Evolutionary conservation across 1,140 invertebrate species (phyloP), one percentile per base, ranked within the genome.

Genomic region (Papilio dardanus): DNA sequence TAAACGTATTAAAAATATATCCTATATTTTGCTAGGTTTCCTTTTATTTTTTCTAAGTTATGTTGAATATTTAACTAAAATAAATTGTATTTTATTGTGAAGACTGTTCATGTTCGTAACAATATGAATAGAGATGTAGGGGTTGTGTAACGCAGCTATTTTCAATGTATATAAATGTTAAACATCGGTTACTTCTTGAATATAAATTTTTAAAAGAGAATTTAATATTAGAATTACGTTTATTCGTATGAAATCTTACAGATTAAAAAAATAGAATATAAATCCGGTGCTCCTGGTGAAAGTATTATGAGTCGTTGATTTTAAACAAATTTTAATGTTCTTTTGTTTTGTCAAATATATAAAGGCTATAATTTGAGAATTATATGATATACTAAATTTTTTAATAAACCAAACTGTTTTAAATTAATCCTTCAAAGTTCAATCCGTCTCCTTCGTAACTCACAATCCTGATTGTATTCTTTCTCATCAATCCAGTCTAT

Each of bases 361-460:
- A 75, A 78, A 80, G 77, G 78, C 82, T 89, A 85, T 87, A 87
- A 89, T 92, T 86, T 90, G 79, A 87, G 89, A 88, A 87, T 86
- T 88, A 85, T 82, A 82, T 88, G 86, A 86, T 83, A 92, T 81
- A 87, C 89, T 90, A 90, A 92, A 89, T 90, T 92, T 91, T 90
- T 82, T 89, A 91, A 88, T 89, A 84, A 77, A 80, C 58, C 50
- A 77, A 35, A 1, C 14, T 74, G 85, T 90, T 90, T 92, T 83
- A 89, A n/a, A 88, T 91, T 81, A 33, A 54, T 42, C 50, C 54
- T 24, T 37, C 6, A 33, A 21, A n/a, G 4, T 33, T 28, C 54
- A 24, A 12, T 37, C 35, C 35, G 0, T n/a, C n/a, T n/a, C n/a
- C n/a, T n/a, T n/a, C n/a, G n/a, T n/a, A n/a, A n/a, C n/a, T 37